Evolutionary conservation across 1,140 invertebrate species (phyloP), one percentile per base, ranked within the genome.

Genomic region (Brachionus asplanchnoidis): DNA sequence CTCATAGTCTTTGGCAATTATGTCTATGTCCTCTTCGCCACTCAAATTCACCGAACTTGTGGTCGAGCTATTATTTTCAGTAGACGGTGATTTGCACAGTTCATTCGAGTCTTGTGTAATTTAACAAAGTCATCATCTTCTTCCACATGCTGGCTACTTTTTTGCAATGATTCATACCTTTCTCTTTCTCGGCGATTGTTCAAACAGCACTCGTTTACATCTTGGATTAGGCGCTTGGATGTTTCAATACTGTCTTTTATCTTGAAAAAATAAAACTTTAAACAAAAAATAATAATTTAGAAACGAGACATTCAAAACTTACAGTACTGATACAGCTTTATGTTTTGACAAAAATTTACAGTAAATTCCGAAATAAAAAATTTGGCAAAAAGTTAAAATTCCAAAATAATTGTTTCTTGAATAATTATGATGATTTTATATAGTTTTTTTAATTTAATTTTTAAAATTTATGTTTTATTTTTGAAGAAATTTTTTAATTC

Each of bases 181-280:
- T 77, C 73, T 36, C 73, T 32, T 28, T 77, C 53, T 2, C 53
- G 53, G 17, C 53, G 36, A 60, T 82, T 82, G 11, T 17, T 36
- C n/a, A 68, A 42, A 68, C 79, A 82, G 20, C 32, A 44, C 28
- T 82, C 79, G 9, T 65, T 60, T 65, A 82, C 66, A 26, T 82
- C 79, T 42, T 60, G 53, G 14, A 82, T 82, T 26, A 82, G 65
- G 8, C 56, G 53, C 36, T 68, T 60, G 11, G 79, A 82, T 26
- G 50, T 60, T 20, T 82, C 79, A 44, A 82, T 14, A 56, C 79
- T 82, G 53, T 82, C 79, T 68, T 65, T 82, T 26, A 82, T 60
- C 78, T 80, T 50, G 8, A 46, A n/a, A 26, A 46, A 46, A 79
- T n/a, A 79, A 44, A 50, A 60, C 44, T 60, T 60, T 32, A 20